Evolutionary conservation across 1,140 invertebrate genomes (phyloP), one percentile per base, ranked within the genome.

Genomic region (Campoletis sonorensis): DNA sequence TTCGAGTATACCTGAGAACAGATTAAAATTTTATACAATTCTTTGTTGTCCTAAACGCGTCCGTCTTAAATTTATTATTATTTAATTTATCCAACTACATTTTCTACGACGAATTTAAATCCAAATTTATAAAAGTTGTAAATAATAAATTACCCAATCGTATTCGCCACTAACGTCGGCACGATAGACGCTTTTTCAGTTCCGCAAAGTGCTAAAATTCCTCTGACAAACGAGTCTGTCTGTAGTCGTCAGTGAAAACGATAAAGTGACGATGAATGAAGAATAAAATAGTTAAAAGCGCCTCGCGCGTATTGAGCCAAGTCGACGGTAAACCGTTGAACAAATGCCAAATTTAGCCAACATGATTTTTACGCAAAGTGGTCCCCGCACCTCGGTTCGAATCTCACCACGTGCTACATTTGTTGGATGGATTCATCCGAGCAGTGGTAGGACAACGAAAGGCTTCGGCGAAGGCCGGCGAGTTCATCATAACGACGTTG

Each of bases 331-430:
- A 77, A 51, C 27, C 76, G 58, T 81, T 33, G 51, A 68, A 70
- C 76, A 33, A 70, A 70, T 71, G 26, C 58, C 26, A 15, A 58
- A 81, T 64, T 71, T 27, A 72, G 49, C 77, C 61, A 79, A 37
- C 30, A 67, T 11, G 54, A 78, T 79, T 79, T 15, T 73, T 37
- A n/a, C 61, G 16, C 58, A 30, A 79, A 27, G 70, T 82, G 75
- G 64, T 82, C 61, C 58, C 70, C 23, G 27, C 61, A 68, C 40
- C 26, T 54, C 79, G 71, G 70, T 45, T 49, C 33, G n/a, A 40
- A 68, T 51, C 84, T 92, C 88, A 96, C 95, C 96, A 96, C 27
- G 96, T 94, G 71, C 93, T 93, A 90, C 96, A 96, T 88, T 96
- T 96, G 51, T 95, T 93, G 4, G 86, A 85, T 49, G 96, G 95